phyloP scores from a whole-genome alignment of 2,113 vertebrate genomes.

The Daubentonia madagascariensis region DNA sequence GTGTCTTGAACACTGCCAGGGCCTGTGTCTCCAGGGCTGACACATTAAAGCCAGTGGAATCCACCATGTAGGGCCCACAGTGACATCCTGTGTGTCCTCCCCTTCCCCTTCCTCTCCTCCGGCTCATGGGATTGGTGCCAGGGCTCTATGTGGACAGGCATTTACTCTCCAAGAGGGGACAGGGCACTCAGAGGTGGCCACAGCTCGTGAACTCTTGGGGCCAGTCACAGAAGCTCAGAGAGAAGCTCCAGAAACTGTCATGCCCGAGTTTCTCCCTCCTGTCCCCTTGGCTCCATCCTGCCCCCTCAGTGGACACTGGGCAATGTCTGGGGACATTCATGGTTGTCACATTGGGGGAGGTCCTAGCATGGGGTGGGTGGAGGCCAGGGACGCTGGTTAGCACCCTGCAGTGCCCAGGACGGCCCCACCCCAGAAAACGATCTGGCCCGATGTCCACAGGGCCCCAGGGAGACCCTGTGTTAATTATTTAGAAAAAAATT shows the following conservation, averaged over 20 bases:
- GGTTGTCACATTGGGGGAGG: background rate
- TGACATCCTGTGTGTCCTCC: no score
- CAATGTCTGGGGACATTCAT: background rate
- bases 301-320: background rate
- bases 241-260: background rate
- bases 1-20: background rate
- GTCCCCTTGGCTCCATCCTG: background rate
- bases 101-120: no score
- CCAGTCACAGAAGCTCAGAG: background rate
- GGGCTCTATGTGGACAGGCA: background rate
- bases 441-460: background rate
- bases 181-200: background rate
- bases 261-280: background rate
- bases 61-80: no score
- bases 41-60: no score
- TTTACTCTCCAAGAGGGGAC: background rate
- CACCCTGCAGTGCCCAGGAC: background rate
- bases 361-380: background rate
- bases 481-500: no score
- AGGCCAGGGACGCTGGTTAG: background rate
- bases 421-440: background rate
- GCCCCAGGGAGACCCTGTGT: background rate
- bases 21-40: no score
- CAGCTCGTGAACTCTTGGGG: conserved; percentile 14
- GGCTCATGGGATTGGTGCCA: conserved; percentile 32